Conservation (phyloP, 2,797 vertebrate genomes). For the Mormyrus hasselquistii region DNA sequence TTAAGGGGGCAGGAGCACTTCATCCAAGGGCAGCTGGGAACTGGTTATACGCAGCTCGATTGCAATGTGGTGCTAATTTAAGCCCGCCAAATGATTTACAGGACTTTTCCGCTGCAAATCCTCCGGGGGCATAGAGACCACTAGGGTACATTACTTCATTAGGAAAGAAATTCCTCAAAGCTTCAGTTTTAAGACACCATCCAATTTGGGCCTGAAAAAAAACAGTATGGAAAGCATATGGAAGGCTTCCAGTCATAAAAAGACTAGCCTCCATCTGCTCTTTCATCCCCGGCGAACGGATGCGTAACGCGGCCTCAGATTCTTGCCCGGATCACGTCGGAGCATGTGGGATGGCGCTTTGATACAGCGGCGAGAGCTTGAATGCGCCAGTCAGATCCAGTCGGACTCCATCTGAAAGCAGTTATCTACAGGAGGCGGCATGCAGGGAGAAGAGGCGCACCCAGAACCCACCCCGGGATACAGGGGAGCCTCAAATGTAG, state of each 20-base stretch:
- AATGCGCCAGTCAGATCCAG: not conserved
- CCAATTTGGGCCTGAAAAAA: not conserved
- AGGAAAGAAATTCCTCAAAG: constrained; percentile 15
- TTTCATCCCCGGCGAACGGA: constrained; percentile 10
- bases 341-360: not conserved
- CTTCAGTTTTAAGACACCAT: constrained; percentile 2
- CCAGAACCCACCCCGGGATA: not conserved
- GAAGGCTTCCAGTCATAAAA: not conserved
- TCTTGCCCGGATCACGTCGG: not conserved
- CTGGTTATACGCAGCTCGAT: not conserved
- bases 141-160: constrained; percentile 10
- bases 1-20: not conserved
- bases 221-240: constrained; percentile 2
- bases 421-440: not conserved
- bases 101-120: not conserved
- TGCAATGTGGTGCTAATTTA: constrained; percentile 5
- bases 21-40: not conserved
- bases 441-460: not conserved
- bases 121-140: constrained; percentile 5
- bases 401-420: not conserved
- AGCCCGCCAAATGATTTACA: not conserved
- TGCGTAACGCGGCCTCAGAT: not conserved
- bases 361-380: not conserved
- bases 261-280: constrained; percentile 4
- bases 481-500: not conserved